Conservation (phyloP, 2,888 invertebrate species). For the Heterodera filipjevi region DNA sequence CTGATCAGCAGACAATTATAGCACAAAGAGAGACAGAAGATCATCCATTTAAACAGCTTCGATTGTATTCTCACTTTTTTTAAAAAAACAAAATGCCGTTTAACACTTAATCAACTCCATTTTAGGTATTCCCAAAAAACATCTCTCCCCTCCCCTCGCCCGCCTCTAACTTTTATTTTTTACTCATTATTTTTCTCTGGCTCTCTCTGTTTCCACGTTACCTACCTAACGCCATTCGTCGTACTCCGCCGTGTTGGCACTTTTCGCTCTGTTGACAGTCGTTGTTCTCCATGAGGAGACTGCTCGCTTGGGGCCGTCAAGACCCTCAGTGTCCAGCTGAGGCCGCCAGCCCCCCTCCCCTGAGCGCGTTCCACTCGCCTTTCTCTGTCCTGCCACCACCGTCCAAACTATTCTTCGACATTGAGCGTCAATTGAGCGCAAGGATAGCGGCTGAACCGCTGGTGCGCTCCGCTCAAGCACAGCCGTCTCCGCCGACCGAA, state of each 20-base stretch:
- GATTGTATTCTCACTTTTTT: too few species aligned
- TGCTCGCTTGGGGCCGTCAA: constrained; percentile 28
- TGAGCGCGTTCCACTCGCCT: constrained; percentile 24
- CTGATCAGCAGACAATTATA: too few species aligned
- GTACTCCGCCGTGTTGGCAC: not conserved
- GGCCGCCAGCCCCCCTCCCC: constrained; percentile 29
- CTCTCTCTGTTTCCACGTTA: not conserved
- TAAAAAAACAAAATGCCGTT: too few species aligned
- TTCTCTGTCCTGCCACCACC: constrained; percentile 11
- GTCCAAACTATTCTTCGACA: constrained; percentile 13
- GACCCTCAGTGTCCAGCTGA: constrained; percentile 31
- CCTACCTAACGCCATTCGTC: not conserved
- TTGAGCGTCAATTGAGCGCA: constrained; percentile 29
- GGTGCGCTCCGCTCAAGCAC: not conserved
- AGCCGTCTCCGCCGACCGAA: not conserved
- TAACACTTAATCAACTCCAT: too few species aligned
- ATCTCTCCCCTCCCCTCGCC: too few species aligned
- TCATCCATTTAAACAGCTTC: too few species aligned
- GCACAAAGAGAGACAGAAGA: too few species aligned
- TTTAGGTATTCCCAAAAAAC: too few species aligned
- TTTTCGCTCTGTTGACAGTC: not conserved
- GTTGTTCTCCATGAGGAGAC: constrained; percentile 23
- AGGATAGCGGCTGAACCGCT: constrained; percentile 23
- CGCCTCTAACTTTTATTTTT: too few species aligned
- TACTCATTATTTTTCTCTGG: too few species aligned